phyloP scores from a whole-genome alignment of 2,113 vertebrate genomes.

The Oreochromis tanganicae region DNA sequence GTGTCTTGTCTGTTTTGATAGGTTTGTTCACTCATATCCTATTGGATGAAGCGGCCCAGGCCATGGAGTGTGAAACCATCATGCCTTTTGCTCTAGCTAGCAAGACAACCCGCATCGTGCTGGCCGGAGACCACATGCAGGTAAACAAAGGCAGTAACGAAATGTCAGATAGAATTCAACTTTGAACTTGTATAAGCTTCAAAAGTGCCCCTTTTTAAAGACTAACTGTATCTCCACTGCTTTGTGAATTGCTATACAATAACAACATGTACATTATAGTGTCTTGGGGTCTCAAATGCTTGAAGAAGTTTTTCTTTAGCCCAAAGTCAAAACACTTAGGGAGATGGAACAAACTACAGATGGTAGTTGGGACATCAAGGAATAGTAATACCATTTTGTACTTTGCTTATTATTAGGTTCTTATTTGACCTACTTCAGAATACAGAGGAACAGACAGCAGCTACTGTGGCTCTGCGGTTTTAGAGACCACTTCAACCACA shows the following conservation, averaged over 20 bases:
- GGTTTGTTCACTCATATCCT: constrained; percentile 96
- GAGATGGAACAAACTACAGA: not conserved
- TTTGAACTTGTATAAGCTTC: not conserved
- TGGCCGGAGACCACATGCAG: constrained; percentile 99
- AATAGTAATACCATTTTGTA: not conserved
- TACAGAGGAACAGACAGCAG: not conserved
- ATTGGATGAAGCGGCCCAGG: constrained; percentile 97
- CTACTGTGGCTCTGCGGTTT: not conserved
- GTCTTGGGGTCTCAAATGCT: not conserved
- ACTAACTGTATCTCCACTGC: not conserved
- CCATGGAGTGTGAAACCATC: constrained; percentile 99
- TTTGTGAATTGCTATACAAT: not conserved
- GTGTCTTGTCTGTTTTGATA: constrained; percentile 41
- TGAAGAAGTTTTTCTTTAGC: not conserved
- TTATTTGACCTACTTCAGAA: not conserved
- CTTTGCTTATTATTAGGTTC: not conserved
- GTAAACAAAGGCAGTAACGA: constrained; percentile 55
- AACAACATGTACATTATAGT: not conserved
- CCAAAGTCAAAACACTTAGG: not conserved
- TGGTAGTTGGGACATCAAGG: not conserved
- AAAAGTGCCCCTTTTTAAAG: not conserved
- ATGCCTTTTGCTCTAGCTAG: constrained; percentile 96
- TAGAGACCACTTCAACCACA: not conserved
- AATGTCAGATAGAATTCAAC: not conserved
- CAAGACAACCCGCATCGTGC: constrained; percentile 87